A percentile compares a stretch with the other conserved stretches of the same genome.
phyloP scores from a whole-genome alignment of 2,888 invertebrate genomes.

The Baccha elongata region DNA sequence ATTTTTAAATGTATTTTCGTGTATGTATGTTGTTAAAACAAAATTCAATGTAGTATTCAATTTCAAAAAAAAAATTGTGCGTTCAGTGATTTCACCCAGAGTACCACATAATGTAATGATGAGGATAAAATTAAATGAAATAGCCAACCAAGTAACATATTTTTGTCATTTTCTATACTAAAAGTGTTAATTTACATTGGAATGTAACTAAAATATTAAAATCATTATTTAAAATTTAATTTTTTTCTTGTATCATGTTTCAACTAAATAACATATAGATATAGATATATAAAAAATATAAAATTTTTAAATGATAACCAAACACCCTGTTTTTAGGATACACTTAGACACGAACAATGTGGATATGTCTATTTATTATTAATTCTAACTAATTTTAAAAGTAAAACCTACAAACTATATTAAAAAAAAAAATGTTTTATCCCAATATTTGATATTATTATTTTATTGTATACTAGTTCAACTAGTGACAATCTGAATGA shows the following conservation, averaged over 20 bases:
- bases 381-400: conserved; percentile 28
- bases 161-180: conserved; percentile 46
- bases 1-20: conserved; percentile 41
- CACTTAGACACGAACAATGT: conserved; percentile 67
- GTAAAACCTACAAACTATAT: conserved; percentile 41
- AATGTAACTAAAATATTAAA: conserved; percentile 56
- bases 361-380: conserved; percentile 31
- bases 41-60: conserved; percentile 62
- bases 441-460: conserved; percentile 37
- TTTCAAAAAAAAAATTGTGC: conserved; percentile 33
- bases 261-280: conserved; percentile 37
- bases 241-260: conserved; percentile 21
- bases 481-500: conserved; percentile 47
- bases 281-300: conserved; percentile 35
- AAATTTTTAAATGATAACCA: conserved; percentile 62
- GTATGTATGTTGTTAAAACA: background rate
- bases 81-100: conserved; percentile 48
- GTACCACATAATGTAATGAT: conserved; percentile 67
- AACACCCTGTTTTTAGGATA: conserved; percentile 70
- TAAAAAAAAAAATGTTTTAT: conserved; percentile 40
- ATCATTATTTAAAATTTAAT: conserved; percentile 20
- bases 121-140: conserved; percentile 66
- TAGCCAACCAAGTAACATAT: conserved; percentile 69
- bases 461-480: conserved; percentile 72
- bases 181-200: conserved; percentile 71